Percentiles rank a stretch among this genome's conserved stretches.
Evolutionary conservation across 2,888 invertebrate genomes (phyloP).

Genomic region (Fabriciana adippe): DNA sequence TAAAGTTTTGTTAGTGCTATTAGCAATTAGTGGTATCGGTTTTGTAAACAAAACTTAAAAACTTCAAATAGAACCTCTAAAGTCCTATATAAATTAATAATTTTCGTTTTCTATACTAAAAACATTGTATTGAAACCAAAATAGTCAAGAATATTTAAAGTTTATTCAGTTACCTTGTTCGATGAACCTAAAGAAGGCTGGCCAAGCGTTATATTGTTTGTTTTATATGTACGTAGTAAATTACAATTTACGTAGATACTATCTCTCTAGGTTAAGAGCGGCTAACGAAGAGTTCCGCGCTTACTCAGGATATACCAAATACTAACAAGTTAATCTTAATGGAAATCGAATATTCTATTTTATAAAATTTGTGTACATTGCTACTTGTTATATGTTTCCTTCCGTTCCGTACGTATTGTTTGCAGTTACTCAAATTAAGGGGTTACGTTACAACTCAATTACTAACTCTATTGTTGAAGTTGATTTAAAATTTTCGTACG

Average conservation of each 20-base stretch:
- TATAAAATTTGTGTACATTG: conserved; percentile 32
- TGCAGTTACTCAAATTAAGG: conserved; percentile 3
- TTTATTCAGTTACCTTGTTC: conserved; percentile 50
- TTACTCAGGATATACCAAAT: conserved; percentile 30
- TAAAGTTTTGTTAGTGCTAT: too few relatives aligned
- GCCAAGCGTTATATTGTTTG: conserved; percentile 53
- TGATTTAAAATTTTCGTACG: conserved; percentile 6
- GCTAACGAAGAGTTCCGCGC: conserved; percentile 34
- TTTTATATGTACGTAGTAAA: conserved; percentile 38
- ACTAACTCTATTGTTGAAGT: conserved; percentile 1
- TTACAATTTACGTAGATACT: conserved; percentile 46
- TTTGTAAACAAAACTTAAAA: too few relatives aligned
- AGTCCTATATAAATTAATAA: too few relatives aligned
- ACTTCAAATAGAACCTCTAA: too few relatives aligned
- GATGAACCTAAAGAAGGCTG: conserved; percentile 59
- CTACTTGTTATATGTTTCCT: conserved; percentile 26
- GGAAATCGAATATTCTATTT: conserved; percentile 38
- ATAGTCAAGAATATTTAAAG: conserved; percentile 1
- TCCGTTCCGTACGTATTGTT: conserved; percentile 23
- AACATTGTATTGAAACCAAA: not conserved
- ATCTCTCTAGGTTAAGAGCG: conserved; percentile 75
- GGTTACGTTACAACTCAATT: conserved; percentile 6
- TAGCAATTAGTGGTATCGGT: too few relatives aligned
- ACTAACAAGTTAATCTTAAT: conserved; percentile 39
- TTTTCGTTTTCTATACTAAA: not conserved